Evolutionary conservation across 2,797 vertebrate species (phyloP).

Genomic region (Ctenopoma multispine): DNA sequence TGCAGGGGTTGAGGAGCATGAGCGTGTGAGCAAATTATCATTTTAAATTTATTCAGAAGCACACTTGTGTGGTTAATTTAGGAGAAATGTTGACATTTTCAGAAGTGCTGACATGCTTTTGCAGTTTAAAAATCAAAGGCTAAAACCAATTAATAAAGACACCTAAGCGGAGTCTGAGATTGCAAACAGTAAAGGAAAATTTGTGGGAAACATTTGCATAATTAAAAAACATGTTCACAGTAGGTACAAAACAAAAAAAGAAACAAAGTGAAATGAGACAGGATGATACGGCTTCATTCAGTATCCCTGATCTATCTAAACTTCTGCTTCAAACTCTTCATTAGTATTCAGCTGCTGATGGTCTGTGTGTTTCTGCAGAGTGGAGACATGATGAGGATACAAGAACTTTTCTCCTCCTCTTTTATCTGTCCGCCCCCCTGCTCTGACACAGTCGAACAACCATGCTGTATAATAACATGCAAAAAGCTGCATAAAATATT

Average conservation of each 20-base stretch:
- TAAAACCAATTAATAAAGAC: background rate
- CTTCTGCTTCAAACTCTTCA: background rate
- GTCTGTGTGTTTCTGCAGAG: background rate
- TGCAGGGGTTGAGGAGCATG: background rate
- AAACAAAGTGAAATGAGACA: background rate
- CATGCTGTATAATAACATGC: conserved; percentile 1
- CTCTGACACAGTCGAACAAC: conserved; percentile 23
- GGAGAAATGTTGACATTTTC: background rate
- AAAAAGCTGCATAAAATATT: conserved; percentile 32
- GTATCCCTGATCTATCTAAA: background rate
- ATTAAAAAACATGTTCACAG: background rate
- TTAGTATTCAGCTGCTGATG: background rate
- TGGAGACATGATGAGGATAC: background rate
- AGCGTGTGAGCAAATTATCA: background rate
- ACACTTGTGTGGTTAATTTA: background rate
- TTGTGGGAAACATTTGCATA: background rate
- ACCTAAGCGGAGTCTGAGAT: background rate
- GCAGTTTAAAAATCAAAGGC: conserved; percentile 2
- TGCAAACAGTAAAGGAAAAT: background rate
- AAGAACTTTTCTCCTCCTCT: background rate
- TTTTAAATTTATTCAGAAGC: background rate
- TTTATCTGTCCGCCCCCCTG: background rate
- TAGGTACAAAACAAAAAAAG: background rate
- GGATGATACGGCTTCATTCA: background rate
- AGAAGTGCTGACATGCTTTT: background rate